Percentiles rank a stretch among this genome's conserved stretches.
These are phyloP conservation scores for Poecilia gillii DNA, from an alignment of 2,797 vertebrate species.

Conservation along the genomic window DNA sequence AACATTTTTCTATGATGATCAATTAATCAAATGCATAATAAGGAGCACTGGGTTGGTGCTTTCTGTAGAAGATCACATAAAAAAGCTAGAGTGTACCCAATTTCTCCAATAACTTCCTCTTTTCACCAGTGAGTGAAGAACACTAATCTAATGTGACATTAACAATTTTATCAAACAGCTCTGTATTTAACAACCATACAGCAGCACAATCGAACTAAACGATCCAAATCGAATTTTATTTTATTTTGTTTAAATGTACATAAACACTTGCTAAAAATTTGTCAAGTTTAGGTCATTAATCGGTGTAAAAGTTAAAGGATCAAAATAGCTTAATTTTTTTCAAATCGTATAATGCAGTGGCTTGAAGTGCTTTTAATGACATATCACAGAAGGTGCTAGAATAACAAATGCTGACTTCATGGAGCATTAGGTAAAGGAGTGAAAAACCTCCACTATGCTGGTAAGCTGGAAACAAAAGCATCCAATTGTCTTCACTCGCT, in stretches of 20 bases:
- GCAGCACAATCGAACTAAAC: not conserved
- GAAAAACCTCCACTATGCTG: not conserved
- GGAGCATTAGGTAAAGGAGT: not conserved
- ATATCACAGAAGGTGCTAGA: not conserved
- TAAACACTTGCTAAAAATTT: not conserved
- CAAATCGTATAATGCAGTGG: not conserved
- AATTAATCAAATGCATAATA: not conserved
- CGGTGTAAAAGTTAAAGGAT: not conserved
- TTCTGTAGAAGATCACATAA: not conserved
- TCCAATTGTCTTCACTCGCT: not conserved
- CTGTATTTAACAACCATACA: not conserved
- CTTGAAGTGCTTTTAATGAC: not conserved
- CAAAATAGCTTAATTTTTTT: not conserved
- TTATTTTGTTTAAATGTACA: not conserved
- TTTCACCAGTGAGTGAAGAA: not conserved
- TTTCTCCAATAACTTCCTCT: not conserved
- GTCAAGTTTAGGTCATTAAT: not conserved
- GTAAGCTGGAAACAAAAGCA: not conserved
- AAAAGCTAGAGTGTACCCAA: not conserved
- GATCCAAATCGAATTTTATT: not conserved
- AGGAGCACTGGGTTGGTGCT: not conserved
- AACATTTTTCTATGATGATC: not conserved
- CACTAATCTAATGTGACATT: not conserved
- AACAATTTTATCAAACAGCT: not conserved
- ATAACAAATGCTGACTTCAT: not conserved